Base-by-base conservation (phyloP, 2,797 vertebrate genomes). In the Geotria australis region DNA sequence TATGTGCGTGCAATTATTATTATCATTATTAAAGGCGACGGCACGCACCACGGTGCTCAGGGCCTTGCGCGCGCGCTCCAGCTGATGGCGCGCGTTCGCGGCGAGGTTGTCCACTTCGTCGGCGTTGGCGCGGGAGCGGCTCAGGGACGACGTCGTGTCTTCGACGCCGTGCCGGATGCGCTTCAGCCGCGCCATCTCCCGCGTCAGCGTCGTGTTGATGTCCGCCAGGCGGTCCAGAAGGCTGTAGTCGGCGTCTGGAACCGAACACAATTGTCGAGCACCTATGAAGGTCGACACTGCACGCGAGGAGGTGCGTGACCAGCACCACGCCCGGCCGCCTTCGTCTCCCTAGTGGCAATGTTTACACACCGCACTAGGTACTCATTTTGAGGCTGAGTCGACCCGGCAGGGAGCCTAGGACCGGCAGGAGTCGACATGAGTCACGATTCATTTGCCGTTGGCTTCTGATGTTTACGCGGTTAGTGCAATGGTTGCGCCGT, bases 141-240 rank as follows among this genome's bases (percentile, higher is more conserved):
- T 79, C 0, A 82, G 83, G 72, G 82, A 72, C 7, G 58, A 60
- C 56, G 78, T 75, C 0, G 81, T 98, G 66, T 79, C 70, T 14
- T 70, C 75, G 59, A 95, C 80, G 0, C 80, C 83, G 64, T 69
- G 73, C 60, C 78, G 77, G 66, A 95, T 88, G 69, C 69, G 83
- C 69, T 84, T 83, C 64, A 98, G 74, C 1, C 89, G 79, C 70
- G 77, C 75, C 61, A 83, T 82, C 61, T 98, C 88, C 46, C 74
- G 80, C 2, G 66, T 74, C 62, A 95, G 66, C 0, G 81, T 86
- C 70, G 61, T 74, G 66, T 95, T 95, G 66, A 98, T 77, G 68
- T 60, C 65, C 64, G 71, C 78, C 46, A 98, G 75, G 3, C 79
- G 85, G 56, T 85, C 83, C 72, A 91, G 65, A 61, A 98, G 73